Evolutionary conservation across 1,140 invertebrate genomes (phyloP).

Genomic region (Trigoniulus corallinus): DNA sequence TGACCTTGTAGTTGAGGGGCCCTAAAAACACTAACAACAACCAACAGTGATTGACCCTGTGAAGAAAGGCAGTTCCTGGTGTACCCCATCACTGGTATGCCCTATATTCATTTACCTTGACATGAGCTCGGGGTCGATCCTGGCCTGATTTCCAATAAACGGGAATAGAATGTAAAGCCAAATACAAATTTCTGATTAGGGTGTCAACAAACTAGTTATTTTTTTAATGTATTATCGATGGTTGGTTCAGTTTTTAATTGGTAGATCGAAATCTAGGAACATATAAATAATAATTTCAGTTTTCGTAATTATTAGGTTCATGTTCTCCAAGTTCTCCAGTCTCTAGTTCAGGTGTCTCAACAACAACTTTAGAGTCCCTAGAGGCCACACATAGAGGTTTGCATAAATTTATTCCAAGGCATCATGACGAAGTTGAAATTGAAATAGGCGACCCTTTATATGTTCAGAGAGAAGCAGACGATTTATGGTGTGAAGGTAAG

Average conservation of each 20-base stretch:
- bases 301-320: constrained; percentile 13
- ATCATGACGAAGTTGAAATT: constrained; percentile 85
- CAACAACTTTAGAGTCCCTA: constrained; percentile 58
- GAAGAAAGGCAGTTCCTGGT: too few relatives aligned
- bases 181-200: too few relatives aligned
- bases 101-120: too few relatives aligned
- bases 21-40: too few relatives aligned
- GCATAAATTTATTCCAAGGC: constrained; percentile 86
- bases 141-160: too few relatives aligned
- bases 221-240: too few relatives aligned
- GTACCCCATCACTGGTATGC: too few relatives aligned
- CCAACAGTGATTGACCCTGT: too few relatives aligned
- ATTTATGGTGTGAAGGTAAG: constrained; percentile 86
- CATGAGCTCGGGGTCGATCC: too few relatives aligned
- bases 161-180: too few relatives aligned
- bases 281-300: not conserved
- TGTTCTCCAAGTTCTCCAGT: constrained; percentile 17
- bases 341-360: constrained; percentile 33
- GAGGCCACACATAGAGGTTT: constrained; percentile 87
- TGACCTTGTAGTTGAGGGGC: too few relatives aligned
- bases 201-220: too few relatives aligned
- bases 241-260: constrained; percentile 2
- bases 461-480: constrained; percentile 88
- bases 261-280: not conserved
- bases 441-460: constrained; percentile 96